Evolutionary conservation across 2,113 vertebrate genomes (phyloP).

Genomic region (Elgaria multicarinata): DNA sequence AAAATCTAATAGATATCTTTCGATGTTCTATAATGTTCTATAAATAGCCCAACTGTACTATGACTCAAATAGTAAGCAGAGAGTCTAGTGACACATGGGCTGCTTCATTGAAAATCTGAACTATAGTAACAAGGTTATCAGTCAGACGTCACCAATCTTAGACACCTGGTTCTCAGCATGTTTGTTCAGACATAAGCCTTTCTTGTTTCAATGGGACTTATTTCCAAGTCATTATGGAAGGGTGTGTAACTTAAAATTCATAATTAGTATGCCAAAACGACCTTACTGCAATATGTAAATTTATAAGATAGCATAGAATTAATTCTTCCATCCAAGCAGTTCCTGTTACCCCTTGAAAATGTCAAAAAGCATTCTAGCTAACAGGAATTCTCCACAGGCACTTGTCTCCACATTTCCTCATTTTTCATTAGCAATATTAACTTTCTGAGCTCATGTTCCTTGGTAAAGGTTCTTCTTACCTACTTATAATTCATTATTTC

Average conservation of each 20-base stretch:
- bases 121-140: background rate
- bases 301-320: constrained; percentile 18
- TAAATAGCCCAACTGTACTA: background rate
- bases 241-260: background rate
- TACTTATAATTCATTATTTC: constrained; percentile 6
- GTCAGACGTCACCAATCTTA: background rate
- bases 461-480: background rate
- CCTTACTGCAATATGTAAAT: background rate
- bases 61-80: constrained; percentile 8
- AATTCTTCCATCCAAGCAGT: constrained; percentile 28
- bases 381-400: constrained; percentile 24
- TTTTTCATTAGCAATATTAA: constrained; percentile 18
- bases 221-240: background rate
- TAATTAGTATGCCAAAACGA: background rate
- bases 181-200: background rate
- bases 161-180: background rate
- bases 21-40: background rate
- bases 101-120: background rate
- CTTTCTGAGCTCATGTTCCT: background rate
- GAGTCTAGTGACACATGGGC: background rate
- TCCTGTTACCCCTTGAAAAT: background rate
- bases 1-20: background rate
- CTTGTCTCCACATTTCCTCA: background rate
- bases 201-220: background rate
- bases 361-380: constrained; percentile 27